phyloP scores from a whole-genome alignment of 2,888 invertebrate genomes.

The Andrena bicolor region DNA sequence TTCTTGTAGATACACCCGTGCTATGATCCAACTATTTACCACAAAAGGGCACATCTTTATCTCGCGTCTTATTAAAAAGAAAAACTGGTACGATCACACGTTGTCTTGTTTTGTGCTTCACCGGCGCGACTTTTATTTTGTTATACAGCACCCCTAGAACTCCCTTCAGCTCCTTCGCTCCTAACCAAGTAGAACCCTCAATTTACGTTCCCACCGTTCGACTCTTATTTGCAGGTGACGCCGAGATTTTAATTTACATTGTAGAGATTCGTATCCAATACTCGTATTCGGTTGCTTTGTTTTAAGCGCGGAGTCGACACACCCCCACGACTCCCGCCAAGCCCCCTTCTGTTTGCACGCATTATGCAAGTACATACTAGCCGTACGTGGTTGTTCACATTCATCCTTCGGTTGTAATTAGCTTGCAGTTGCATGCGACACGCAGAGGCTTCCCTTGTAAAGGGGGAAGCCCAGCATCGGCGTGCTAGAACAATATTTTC shows the following conservation, averaged over 20 bases:
- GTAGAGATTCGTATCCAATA: conserved; percentile 4
- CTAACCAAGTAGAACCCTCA: conserved; percentile 17
- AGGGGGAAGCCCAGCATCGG: background rate
- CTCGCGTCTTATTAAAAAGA: conserved; percentile 74
- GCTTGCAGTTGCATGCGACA: conserved; percentile 48
- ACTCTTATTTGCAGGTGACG: conserved; percentile 42
- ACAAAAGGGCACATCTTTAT: conserved; percentile 61
- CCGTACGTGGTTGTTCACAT: background rate
- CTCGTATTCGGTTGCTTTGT: conserved; percentile 12
- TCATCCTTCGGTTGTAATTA: background rate
- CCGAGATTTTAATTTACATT: conserved; percentile 11
- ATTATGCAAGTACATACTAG: background rate
- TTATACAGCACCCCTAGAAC: conserved; percentile 1
- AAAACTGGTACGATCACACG: conserved; percentile 78
- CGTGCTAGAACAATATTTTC: background rate
- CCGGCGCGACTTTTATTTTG: conserved; percentile 33
- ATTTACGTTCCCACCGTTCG: conserved; percentile 15
- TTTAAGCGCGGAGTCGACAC: conserved; percentile 2
- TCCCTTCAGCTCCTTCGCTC: background rate
- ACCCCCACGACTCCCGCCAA: background rate
- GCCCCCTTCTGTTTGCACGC: conserved; percentile 40
- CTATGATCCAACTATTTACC: conserved; percentile 72
- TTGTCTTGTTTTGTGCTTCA: conserved; percentile 72
- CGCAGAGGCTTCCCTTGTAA: conserved; percentile 18
- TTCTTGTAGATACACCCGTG: conserved; percentile 75